Evolutionary conservation across 2,113 vertebrate species (phyloP).

Genomic region (Callipepla squamata): DNA sequence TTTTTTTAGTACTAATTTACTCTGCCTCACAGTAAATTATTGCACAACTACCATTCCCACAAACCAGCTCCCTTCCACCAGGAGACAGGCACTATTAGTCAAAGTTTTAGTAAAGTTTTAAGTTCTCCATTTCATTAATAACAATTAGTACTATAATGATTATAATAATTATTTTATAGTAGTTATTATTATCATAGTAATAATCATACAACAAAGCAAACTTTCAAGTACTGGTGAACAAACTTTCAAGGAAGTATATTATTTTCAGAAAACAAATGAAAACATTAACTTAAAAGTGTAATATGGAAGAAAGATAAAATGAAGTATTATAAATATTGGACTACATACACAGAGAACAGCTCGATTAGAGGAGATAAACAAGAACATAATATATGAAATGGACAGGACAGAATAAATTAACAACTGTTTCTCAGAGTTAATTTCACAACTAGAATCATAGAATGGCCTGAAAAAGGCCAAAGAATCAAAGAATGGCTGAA

Average conservation of each 20-base stretch:
- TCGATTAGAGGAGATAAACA: background rate
- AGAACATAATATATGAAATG: background rate
- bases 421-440: background rate
- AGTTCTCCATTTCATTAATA: background rate
- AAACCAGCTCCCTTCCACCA: background rate
- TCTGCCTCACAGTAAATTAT: background rate
- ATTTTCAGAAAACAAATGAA: background rate
- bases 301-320: background rate
- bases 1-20: background rate
- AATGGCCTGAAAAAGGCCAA: no score
- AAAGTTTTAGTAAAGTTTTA: background rate
- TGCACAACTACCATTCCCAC: background rate
- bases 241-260: background rate
- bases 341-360: background rate
- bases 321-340: background rate
- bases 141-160: background rate
- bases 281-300: background rate
- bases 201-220: background rate
- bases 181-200: background rate
- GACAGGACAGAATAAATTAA: background rate
- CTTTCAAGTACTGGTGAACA: background rate
- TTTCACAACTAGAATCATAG: background rate
- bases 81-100: background rate
- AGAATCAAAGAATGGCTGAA: no score
- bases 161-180: background rate